A percentile compares a stretch with the other conserved stretches of the same genome.
phyloP scores from a whole-genome alignment of 2,113 vertebrate genomes.

The Ibidorhyncha struthersii region DNA sequence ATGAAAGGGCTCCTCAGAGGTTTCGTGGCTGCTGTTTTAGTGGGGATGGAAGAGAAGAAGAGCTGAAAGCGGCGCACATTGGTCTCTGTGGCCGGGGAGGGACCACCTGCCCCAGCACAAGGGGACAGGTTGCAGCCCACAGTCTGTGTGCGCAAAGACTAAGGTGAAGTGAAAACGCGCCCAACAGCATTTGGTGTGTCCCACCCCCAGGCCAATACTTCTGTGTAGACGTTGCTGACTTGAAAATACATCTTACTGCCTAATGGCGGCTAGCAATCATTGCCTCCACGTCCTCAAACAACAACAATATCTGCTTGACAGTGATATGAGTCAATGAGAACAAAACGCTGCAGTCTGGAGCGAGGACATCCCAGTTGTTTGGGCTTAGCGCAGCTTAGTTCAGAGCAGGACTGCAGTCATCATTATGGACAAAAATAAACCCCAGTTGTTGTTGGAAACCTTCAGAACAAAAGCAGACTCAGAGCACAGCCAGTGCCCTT shows the following conservation, averaged over 20 bases:
- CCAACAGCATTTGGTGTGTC: accelerated
- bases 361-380: not conserved
- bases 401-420: not conserved
- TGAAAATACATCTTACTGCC: not conserved
- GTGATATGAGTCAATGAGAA: not conserved
- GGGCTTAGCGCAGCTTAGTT: not conserved
- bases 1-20: not conserved
- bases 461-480: not conserved
- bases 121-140: not conserved
- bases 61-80: accelerated
- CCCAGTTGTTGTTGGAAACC: not conserved
- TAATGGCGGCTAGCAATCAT: not conserved
- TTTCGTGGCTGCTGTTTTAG: not conserved
- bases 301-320: not conserved
- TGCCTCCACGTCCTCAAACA: not conserved
- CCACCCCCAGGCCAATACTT: not conserved
- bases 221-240: not conserved
- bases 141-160: not conserved
- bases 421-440: conserved; percentile 29
- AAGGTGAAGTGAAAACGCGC: not conserved
- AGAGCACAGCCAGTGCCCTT: not conserved
- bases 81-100: accelerated
- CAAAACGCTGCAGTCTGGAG: not conserved
- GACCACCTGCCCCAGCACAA: not conserved
- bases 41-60: not conserved